These are phyloP conservation scores for Odontesthes bonariensis DNA, from an alignment of 2,113 vertebrate species.

Conservation along the genomic window DNA sequence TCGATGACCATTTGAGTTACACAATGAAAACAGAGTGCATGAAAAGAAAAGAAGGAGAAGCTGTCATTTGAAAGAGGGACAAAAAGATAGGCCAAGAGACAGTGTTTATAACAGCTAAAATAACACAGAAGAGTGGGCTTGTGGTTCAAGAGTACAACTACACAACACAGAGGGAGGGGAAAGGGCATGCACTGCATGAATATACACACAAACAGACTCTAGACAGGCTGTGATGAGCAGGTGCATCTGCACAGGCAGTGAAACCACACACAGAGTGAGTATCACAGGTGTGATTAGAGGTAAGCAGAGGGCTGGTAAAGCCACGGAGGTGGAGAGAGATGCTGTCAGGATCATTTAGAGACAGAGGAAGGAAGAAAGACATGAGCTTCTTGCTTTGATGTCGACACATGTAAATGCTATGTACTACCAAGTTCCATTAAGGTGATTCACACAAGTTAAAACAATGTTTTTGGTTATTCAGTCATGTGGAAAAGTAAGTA, in stretches of 20 bases:
- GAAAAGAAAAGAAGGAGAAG: neutral
- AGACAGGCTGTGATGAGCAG: constrained; percentile 4
- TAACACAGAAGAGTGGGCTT: constrained; percentile 13
- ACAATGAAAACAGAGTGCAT: no score
- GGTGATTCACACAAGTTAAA: no score
- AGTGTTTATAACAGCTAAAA: constrained; percentile 17
- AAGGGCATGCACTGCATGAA: constrained; percentile 8
- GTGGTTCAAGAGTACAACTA: constrained; percentile 30
- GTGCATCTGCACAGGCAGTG: neutral
- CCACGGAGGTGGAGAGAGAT: constrained; percentile 19
- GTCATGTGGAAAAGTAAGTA: no score
- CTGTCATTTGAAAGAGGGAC: neutral
- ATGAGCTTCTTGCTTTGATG: constrained; percentile 1
- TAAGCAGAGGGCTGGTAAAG: constrained; percentile 28
- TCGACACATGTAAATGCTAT: neutral
- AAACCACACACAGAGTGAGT: constrained; percentile 4
- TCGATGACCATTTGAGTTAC: no score
- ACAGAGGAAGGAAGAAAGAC: neutral
- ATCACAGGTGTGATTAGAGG: constrained; percentile 42
- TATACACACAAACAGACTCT: neutral
- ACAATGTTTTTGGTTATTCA: no score
- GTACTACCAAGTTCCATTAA: no score
- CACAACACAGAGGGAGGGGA: constrained; percentile 29
- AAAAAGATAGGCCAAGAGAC: neutral
- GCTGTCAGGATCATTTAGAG: constrained; percentile 48